Base-by-base conservation (phyloP, 23 tunicate species). In the Styela clava region DNA sequence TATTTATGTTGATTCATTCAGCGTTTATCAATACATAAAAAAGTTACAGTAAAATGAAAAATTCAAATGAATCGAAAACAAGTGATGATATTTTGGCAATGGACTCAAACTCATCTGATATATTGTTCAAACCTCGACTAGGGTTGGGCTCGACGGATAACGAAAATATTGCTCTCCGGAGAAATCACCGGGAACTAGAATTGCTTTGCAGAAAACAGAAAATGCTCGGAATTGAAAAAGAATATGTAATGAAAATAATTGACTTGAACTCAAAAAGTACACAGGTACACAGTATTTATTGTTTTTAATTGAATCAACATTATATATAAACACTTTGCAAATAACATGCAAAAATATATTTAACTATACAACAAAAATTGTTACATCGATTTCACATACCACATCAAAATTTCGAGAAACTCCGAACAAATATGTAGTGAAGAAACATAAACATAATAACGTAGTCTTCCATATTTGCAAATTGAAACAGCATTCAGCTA, bases 91-190 rank as follows among this genome's bases (percentile, higher is more conserved):
- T 71, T 71, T 30, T 71, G 32, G 35, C 77, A 3, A 5, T 31
- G 3, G 77, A 71, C 16, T 71, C 77, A 33, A 71, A 31, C 3
- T 31, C 37, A 21, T 33, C 32, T 26, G 23, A 30, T 32, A 33
- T 76, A 16, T n/a, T 24, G 16, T 76, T 9, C 24, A 90, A 90
- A 63, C 89, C 96, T 69, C 89, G 96, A 27, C 51, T 90, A 23
- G 96, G 96, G 1, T 77, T 90, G 33, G 96, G 96, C 24, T 90
- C 96, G 16, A 90, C 96, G 31, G 86, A 88, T 7, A 90, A 90
- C 51, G 96, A 90, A 68, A 90, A 90, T 34, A 90, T 90, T 21
- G 96, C 96, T 9, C 74, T 90, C 30, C 35, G 96, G 36, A 34
- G 89, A 62, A 90, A 90, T 76, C 78, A 82, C 63, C 62, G 88